phyloP scores from a whole-genome alignment of 1,140 invertebrate species.

The Archegozetes longisetosus region DNA sequence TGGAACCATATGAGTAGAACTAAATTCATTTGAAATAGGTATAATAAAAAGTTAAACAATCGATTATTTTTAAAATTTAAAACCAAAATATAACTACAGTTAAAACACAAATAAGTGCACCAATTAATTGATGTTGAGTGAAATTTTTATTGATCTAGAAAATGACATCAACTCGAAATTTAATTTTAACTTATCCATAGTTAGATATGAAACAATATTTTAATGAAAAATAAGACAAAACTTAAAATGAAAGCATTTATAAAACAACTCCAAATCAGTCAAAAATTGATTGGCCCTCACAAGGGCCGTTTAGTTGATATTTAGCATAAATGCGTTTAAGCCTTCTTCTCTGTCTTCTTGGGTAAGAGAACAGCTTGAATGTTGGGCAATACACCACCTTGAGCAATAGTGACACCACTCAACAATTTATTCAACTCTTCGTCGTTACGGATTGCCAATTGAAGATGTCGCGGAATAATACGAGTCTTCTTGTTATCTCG shows the following conservation, averaged over 20 bases:
- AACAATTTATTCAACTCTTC: constrained; percentile 64
- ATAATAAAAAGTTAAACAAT: too few relatives aligned
- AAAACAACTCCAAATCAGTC: not conserved
- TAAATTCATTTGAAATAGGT: too few relatives aligned
- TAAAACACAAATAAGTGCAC: not conserved
- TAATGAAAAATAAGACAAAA: not conserved
- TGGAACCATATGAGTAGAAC: too few relatives aligned
- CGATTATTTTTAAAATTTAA: too few relatives aligned
- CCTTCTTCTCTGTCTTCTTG: constrained; percentile 39
- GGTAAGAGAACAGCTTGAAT: constrained; percentile 52
- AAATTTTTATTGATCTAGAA: too few relatives aligned
- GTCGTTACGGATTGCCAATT: constrained; percentile 69
- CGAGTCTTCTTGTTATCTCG: constrained; percentile 41
- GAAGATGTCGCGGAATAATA: constrained; percentile 62
- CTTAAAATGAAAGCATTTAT: not conserved
- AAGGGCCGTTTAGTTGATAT: not conserved
- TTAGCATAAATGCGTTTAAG: not conserved
- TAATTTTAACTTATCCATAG: too few relatives aligned
- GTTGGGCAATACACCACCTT: constrained; percentile 62
- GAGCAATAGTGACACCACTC: constrained; percentile 61
- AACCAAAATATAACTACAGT: too few relatives aligned
- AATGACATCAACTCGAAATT: too few relatives aligned
- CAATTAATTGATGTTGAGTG: not conserved
- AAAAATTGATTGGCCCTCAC: constrained; percentile 27
- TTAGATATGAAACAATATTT: too few relatives aligned